Percentiles rank a stretch among this genome's conserved stretches.
Evolutionary conservation across 1,140 invertebrate species (phyloP).

Genomic region (Tenebrio molitor): DNA sequence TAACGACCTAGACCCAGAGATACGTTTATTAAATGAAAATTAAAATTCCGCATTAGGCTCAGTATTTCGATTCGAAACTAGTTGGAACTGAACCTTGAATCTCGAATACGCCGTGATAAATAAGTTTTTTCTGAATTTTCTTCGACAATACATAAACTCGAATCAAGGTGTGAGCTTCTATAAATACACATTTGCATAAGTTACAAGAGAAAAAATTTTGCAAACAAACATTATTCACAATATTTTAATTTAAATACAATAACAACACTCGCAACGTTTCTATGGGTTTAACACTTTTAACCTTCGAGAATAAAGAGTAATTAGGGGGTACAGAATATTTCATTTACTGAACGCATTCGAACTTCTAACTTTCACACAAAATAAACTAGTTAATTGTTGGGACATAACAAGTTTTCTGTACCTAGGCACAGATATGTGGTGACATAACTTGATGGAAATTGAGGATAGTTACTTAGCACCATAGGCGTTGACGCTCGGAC

Average conservation of each 20-base stretch:
- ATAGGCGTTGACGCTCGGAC: not conserved
- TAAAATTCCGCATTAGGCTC: not conserved
- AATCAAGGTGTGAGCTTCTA: slow-evolving; percentile 18
- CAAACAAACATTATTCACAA: slow-evolving; percentile 17
- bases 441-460: slow-evolving; percentile 27
- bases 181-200: slow-evolving; percentile 14
- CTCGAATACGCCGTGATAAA: not conserved
- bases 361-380: slow-evolving; percentile 1
- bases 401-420: not conserved
- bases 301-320: not conserved
- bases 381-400: slow-evolving; percentile 20
- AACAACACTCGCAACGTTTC: not conserved
- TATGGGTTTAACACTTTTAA: not conserved
- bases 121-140: not conserved
- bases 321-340: not conserved
- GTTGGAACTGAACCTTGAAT: not conserved
- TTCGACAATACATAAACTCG: not conserved
- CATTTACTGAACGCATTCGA: too few relatives aligned
- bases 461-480: slow-evolving; percentile 1
- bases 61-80: not conserved
- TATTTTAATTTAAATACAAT: slow-evolving; percentile 23
- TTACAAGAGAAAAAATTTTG: slow-evolving; percentile 7
- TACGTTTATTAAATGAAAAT: slow-evolving; percentile 20
- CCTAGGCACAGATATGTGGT: not conserved
- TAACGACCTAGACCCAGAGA: not conserved